Conservation (phyloP, 2,797 vertebrate species). For the Furcifer pardalis region DNA sequence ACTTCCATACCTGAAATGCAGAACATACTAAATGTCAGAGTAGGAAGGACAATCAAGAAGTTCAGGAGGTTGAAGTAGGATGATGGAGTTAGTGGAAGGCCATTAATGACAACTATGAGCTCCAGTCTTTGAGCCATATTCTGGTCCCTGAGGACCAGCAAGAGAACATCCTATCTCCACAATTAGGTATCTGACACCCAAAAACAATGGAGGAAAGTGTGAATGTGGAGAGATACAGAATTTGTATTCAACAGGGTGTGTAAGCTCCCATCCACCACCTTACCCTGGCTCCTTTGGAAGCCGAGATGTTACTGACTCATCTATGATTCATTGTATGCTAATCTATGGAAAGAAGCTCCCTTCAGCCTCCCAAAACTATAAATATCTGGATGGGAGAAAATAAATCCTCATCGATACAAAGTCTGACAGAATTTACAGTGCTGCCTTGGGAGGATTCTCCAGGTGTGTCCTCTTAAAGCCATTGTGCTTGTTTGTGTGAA, state of each 20-base stretch:
- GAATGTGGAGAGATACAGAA: too few species aligned
- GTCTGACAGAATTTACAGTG: constrained; percentile 48
- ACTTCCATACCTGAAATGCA: too few species aligned
- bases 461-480: constrained; percentile 64
- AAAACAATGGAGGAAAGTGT: neutral
- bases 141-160: too few species aligned
- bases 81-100: too few species aligned
- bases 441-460: constrained; percentile 58
- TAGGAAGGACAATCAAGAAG: neutral
- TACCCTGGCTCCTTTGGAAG: neutral
- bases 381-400: constrained; percentile 54
- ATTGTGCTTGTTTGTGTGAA: constrained; percentile 62
- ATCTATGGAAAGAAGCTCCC: constrained; percentile 49
- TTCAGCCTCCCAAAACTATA: constrained; percentile 45
- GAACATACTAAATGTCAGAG: neutral
- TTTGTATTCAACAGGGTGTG: too few species aligned
- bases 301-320: constrained; percentile 26
- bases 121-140: neutral
- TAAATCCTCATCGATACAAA: constrained; percentile 52
- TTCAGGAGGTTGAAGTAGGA: neutral
- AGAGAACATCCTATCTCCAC: neutral
- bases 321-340: constrained; percentile 1
- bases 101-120: neutral
- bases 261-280: too few species aligned
- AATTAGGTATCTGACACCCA: neutral